phyloP scores from a whole-genome alignment of 1,140 invertebrate genomes.

The Heliconius hermathena region DNA sequence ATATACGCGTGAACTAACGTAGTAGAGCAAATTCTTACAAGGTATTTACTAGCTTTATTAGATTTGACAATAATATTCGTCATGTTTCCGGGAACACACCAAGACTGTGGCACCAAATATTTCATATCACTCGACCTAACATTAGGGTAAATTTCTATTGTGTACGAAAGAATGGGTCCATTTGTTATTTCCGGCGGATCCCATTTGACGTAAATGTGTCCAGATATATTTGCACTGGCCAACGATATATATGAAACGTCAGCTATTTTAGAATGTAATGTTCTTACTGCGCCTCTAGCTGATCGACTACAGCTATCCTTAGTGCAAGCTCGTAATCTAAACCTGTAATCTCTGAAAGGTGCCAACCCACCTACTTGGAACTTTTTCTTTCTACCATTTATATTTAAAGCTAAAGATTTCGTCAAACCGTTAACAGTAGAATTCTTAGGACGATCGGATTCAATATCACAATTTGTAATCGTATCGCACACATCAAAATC shows the following conservation, averaged over 20 bases:
- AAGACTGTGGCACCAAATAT: constrained; percentile 52
- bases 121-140: constrained; percentile 46
- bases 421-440: constrained; percentile 49
- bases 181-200: constrained; percentile 59
- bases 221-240: constrained; percentile 40
- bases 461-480: constrained; percentile 48
- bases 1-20: constrained; percentile 58
- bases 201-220: constrained; percentile 61
- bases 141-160: constrained; percentile 59
- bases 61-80: constrained; percentile 47
- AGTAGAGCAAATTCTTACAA: constrained; percentile 58
- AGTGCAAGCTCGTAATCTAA: constrained; percentile 64
- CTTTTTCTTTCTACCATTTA: constrained; percentile 48
- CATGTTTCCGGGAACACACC: constrained; percentile 55
- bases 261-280: constrained; percentile 52
- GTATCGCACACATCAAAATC: constrained; percentile 64
- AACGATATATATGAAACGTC: constrained; percentile 53
- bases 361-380: constrained; percentile 61
- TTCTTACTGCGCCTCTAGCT: constrained; percentile 57
- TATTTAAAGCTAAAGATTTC: constrained; percentile 52
- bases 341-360: constrained; percentile 69
- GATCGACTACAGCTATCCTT: constrained; percentile 56
- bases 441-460: constrained; percentile 49
- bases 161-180: constrained; percentile 63
- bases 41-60: constrained; percentile 52